phyloP scores from a whole-genome alignment of 2,113 vertebrate species.

The Tauraco erythrolophus region DNA sequence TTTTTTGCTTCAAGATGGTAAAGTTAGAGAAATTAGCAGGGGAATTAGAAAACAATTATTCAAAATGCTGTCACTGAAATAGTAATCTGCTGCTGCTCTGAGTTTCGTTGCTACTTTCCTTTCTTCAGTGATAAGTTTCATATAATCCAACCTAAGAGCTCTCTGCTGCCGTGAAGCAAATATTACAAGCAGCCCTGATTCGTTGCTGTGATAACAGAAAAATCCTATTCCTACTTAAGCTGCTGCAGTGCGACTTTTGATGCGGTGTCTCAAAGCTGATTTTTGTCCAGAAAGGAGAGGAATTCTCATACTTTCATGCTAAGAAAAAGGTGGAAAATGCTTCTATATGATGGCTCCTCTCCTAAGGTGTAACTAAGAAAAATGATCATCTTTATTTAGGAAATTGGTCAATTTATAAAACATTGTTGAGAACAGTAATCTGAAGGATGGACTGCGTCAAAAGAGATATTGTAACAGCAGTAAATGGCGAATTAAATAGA shows the following conservation, averaged over 20 bases:
- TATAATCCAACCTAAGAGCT: not conserved
- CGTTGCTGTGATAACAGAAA: not conserved
- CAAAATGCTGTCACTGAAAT: not conserved
- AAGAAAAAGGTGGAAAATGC: not conserved
- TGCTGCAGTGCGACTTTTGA: not conserved
- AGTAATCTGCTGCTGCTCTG: not conserved
- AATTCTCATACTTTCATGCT: not conserved
- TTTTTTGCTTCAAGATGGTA: not conserved
- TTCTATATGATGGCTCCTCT: not conserved
- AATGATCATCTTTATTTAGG: not conserved
- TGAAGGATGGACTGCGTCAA: not conserved
- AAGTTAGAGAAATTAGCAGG: not conserved
- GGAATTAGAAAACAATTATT: not conserved
- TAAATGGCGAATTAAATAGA: constrained; percentile 19
- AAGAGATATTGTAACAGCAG: not conserved
- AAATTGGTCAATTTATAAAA: constrained; percentile 5
- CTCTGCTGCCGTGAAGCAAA: not conserved
- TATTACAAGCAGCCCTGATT: not conserved
- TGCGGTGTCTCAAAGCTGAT: not conserved
- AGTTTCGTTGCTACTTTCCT: not conserved
- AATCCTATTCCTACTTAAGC: not conserved
- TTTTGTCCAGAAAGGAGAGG: not conserved
- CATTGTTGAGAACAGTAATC: not conserved
- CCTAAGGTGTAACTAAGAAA: not conserved
- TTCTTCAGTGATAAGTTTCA: not conserved